These are phyloP conservation scores for Ptychadena robeensis DNA, from an alignment of 2,797 vertebrate genomes.

Conservation along the genomic window DNA sequence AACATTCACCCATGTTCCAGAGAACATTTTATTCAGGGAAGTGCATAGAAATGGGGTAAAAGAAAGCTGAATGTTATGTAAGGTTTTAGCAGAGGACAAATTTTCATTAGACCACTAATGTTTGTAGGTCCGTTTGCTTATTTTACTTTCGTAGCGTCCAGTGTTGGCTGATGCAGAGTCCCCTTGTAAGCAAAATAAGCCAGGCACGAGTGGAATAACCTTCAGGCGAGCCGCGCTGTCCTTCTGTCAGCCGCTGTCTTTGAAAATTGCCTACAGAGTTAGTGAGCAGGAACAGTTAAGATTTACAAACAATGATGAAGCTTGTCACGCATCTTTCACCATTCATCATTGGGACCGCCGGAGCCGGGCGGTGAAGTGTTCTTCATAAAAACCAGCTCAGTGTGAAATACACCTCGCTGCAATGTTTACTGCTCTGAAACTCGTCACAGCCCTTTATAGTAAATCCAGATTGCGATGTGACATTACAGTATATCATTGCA, in stretches of 20 bases:
- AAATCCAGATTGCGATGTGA: conserved; percentile 96
- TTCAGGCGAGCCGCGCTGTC: conserved; percentile 96
- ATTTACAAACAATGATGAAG: conserved; percentile 99
- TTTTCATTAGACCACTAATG: background rate
- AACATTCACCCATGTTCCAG: background rate
- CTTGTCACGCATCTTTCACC: conserved; percentile 99
- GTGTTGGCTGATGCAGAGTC: conserved; percentile 63
- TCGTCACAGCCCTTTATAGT: conserved; percentile 95
- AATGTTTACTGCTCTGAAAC: conserved; percentile 98
- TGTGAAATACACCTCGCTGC: conserved; percentile 99
- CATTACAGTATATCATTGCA: conserved; percentile 97
- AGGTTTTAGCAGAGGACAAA: background rate
- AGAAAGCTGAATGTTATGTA: background rate
- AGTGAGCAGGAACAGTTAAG: conserved; percentile 99
- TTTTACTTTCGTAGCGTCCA: background rate
- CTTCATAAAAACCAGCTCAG: conserved; percentile 99
- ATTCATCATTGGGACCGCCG: conserved; percentile 93
- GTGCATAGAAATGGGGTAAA: background rate
- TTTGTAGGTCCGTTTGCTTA: conserved; percentile 14
- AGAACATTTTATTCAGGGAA: background rate
- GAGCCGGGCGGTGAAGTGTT: conserved; percentile 96
- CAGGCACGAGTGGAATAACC: conserved; percentile 98
- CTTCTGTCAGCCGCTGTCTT: conserved; percentile 95
- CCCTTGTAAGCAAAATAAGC: conserved; percentile 67
- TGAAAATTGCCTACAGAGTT: conserved; percentile 99